Percentiles rank a stretch among this genome's conserved stretches.
phyloP scores from a whole-genome alignment of 1,140 invertebrate genomes.

The Proctacanthus coquilletti region DNA sequence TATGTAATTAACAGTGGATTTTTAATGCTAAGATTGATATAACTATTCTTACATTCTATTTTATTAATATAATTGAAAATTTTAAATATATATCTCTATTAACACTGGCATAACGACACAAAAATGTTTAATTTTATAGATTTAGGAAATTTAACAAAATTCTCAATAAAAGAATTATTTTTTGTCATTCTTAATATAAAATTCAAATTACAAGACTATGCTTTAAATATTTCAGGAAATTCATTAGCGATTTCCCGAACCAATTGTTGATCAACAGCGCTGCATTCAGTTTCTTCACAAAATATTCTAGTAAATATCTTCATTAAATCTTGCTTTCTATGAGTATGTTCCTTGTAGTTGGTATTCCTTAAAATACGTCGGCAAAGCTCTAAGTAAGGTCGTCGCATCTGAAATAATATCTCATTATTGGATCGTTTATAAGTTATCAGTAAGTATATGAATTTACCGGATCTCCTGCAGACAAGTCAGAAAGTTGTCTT shows the following conservation, averaged over 20 bases:
- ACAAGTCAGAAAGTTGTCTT: conserved; percentile 70
- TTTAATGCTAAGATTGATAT: no score
- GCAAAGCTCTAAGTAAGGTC: conserved; percentile 59
- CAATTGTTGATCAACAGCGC: conserved; percentile 54
- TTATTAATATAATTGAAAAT: no score
- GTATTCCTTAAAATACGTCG: conserved; percentile 60
- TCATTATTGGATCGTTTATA: no score
- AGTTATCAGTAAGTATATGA: conserved; percentile 6
- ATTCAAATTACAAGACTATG: no score
- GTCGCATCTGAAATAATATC: conserved; percentile 42
- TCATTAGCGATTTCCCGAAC: conserved; percentile 66
- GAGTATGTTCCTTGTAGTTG: conserved; percentile 55
- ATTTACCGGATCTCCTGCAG: conserved; percentile 68
- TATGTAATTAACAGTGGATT: no score
- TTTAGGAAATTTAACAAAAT: no score
- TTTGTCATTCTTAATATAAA: no score
- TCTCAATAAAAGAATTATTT: no score
- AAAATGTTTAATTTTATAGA: no score
- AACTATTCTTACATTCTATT: no score
- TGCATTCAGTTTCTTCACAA: conserved; percentile 58
- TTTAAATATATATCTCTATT: no score
- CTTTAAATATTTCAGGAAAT: conserved; percentile 69
- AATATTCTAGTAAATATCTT: conserved; percentile 71
- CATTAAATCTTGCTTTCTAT: conserved; percentile 57
- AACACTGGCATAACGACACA: no score